A percentile compares a stretch with the other conserved stretches of the same genome.
Evolutionary conservation across 2,113 vertebrate genomes (phyloP).

Genomic region (Mormyrus lacerda): DNA sequence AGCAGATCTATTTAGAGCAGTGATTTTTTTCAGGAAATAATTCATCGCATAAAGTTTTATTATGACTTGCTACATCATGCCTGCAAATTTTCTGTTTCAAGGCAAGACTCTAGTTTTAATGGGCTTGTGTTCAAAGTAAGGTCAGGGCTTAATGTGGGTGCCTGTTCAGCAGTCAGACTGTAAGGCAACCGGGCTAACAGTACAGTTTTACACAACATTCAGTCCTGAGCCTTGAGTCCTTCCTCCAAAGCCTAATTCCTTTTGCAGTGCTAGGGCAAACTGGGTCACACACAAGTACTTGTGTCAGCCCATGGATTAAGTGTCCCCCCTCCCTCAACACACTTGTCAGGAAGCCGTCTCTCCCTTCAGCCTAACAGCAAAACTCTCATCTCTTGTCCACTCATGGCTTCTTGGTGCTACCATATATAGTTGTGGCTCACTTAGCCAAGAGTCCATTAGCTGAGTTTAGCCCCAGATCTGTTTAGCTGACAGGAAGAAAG

Average conservation of each 20-base stretch:
- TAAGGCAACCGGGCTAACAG: neutral
- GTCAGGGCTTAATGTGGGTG: neutral
- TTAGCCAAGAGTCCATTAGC: constrained; percentile 4
- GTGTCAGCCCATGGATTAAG: constrained; percentile 19
- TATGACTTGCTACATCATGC: neutral
- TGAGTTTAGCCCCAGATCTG: constrained; percentile 21
- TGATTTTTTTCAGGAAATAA: neutral
- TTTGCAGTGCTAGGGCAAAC: neutral
- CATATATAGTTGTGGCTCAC: constrained; percentile 19
- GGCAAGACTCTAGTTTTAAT: neutral
- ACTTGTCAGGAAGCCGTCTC: neutral
- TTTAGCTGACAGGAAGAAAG: constrained; percentile 7
- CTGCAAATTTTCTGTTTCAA: neutral
- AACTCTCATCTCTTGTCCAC: constrained; percentile 15
- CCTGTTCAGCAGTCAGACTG: neutral
- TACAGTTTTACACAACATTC: neutral
- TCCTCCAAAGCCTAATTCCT: neutral
- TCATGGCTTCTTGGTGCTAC: constrained; percentile 22
- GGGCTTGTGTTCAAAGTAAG: neutral
- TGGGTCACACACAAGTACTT: constrained; percentile 11
- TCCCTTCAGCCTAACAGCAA: neutral
- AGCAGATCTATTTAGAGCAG: neutral
- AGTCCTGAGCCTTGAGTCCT: neutral
- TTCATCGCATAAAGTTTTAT: neutral
- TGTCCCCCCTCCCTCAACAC: constrained; percentile 4